Evolutionary conservation across 1,140 invertebrate genomes (phyloP).

Genomic region (Leptinotarsa lineolata): DNA sequence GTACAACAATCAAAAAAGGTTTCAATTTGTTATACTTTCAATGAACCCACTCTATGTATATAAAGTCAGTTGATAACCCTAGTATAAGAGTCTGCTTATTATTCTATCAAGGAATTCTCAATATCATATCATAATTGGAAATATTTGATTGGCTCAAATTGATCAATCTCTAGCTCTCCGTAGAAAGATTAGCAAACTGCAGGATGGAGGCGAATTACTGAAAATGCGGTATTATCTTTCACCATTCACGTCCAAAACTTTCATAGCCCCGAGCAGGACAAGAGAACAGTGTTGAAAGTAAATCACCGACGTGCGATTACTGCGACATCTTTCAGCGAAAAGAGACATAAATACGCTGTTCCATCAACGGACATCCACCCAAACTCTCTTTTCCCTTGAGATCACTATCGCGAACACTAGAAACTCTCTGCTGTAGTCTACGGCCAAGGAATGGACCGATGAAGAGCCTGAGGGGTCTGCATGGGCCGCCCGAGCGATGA

Average conservation of each 20-base stretch:
- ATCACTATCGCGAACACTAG: neutral
- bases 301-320: constrained; percentile 11
- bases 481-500: constrained; percentile 1
- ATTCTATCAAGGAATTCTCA: too few relatives aligned
- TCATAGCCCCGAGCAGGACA: constrained; percentile 5
- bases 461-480: neutral
- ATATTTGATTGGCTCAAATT: too few relatives aligned
- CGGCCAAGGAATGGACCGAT: neutral
- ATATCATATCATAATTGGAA: too few relatives aligned
- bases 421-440: neutral
- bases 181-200: constrained; percentile 3
- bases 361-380: neutral
- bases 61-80: too few relatives aligned
- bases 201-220: neutral
- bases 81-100: too few relatives aligned
- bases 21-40: too few relatives aligned
- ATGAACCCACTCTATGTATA: too few relatives aligned
- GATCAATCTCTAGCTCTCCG: neutral
- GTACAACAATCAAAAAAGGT: too few relatives aligned
- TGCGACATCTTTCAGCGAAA: neutral
- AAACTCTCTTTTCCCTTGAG: neutral
- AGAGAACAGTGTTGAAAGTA: constrained; percentile 20
- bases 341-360: neutral
- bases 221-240: constrained; percentile 11
- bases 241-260: neutral